Percentiles rank a stretch among this genome's conserved stretches.
These are phyloP conservation scores for Nerophis lumbriciformis DNA, from an alignment of 2,113 vertebrate genomes.

Conservation along the genomic window DNA sequence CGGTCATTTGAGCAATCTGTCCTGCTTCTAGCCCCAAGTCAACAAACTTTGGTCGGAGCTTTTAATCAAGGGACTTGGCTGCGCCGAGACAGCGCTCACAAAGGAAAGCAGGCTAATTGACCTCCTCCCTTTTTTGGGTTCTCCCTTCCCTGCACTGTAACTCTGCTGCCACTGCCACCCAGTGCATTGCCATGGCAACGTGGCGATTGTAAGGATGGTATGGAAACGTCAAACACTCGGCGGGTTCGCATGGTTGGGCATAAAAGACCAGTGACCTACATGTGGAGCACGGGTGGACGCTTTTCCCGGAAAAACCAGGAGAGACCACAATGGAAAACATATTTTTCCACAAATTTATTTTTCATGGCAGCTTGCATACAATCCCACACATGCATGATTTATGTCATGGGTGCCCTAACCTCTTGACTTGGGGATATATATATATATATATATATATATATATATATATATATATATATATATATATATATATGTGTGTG, in stretches of 20 bases:
- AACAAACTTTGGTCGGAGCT: slow-evolving; percentile 42
- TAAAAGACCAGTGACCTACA: slow-evolving; percentile 66
- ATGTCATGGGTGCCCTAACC: no score
- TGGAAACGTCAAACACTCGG: slow-evolving; percentile 73
- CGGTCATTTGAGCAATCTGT: slow-evolving; percentile 23
- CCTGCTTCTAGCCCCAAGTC: slow-evolving; percentile 29
- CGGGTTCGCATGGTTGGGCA: slow-evolving; percentile 54
- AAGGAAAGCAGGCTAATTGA: slow-evolving; percentile 61
- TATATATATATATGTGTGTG: no score
- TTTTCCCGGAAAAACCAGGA: slow-evolving; percentile 65
- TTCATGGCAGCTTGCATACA: neutral
- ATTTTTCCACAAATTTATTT: neutral
- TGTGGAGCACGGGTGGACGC: slow-evolving; percentile 55
- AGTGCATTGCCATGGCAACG: slow-evolving; percentile 73
- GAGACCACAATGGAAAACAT: slow-evolving; percentile 5
- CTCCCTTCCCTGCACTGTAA: slow-evolving; percentile 54
- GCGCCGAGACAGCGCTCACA: slow-evolving; percentile 48
- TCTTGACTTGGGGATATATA: no score
- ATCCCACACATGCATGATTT: neutral
- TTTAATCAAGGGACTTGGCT: slow-evolving; percentile 46
- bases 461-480: no score
- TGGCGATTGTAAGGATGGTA: slow-evolving; percentile 66
- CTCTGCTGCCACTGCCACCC: slow-evolving; percentile 46
- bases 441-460: no score
- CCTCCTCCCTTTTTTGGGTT: slow-evolving; percentile 43